phyloP scores from a whole-genome alignment of 2,888 invertebrate genomes.

The Ectobius pallidus region DNA sequence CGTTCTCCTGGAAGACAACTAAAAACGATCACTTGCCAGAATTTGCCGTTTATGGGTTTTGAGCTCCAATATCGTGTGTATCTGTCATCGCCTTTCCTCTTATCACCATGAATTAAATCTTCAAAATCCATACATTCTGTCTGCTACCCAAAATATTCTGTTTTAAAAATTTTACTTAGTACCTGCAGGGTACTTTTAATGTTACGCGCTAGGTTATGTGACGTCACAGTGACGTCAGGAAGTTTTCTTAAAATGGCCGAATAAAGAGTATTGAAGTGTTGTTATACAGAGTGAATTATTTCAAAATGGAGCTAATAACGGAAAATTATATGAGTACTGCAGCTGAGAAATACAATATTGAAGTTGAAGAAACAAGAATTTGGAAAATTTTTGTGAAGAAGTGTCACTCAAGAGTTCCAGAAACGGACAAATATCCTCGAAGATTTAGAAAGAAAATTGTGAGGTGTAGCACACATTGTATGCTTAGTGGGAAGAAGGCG shows the following conservation, averaged over 20 bases:
- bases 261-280: neutral
- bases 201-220: too few species aligned
- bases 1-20: too few species aligned
- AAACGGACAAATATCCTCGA: slow-evolving; percentile 9
- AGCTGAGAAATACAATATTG: neutral
- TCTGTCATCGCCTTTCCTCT: too few species aligned
- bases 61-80: too few species aligned
- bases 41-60: too few species aligned
- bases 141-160: too few species aligned
- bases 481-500: neutral
- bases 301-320: slow-evolving; percentile 11
- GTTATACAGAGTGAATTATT: neutral
- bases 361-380: neutral
- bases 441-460: slow-evolving; percentile 11
- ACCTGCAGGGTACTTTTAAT: too few species aligned
- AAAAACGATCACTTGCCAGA: too few species aligned
- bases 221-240: too few species aligned
- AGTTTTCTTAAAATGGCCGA: neutral
- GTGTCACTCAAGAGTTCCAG: neutral
- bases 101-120: too few species aligned
- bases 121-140: too few species aligned
- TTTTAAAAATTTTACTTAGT: too few species aligned
- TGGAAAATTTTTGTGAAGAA: neutral
- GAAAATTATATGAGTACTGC: neutral
- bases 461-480: neutral